Conservation (phyloP, 1,140 invertebrate genomes). For the Tachypleus tridentatus region DNA sequence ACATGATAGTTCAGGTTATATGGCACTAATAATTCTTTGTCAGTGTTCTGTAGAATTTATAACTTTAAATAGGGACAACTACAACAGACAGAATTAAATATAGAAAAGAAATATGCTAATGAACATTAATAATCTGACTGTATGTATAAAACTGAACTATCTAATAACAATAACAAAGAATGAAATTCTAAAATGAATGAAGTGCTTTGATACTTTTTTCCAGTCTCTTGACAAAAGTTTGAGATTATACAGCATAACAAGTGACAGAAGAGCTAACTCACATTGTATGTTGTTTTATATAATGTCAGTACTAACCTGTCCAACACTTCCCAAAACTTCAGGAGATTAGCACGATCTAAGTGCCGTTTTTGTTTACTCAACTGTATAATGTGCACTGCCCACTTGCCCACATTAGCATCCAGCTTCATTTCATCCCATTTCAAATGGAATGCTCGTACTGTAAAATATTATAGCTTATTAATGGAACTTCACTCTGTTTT, state of each 20-base stretch:
- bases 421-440: slow-evolving; percentile 93
- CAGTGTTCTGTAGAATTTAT: too few relatives aligned
- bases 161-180: too few relatives aligned
- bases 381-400: slow-evolving; percentile 88
- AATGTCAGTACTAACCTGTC: slow-evolving; percentile 58
- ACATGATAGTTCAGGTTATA: too few relatives aligned
- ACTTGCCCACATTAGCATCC: slow-evolving; percentile 86
- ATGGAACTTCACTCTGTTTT: slow-evolving; percentile 7
- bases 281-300: slow-evolving; percentile 14
- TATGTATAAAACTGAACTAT: too few relatives aligned
- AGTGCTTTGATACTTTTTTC: too few relatives aligned
- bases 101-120: too few relatives aligned
- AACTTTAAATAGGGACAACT: too few relatives aligned
- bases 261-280: slow-evolving; percentile 4
- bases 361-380: slow-evolving; percentile 86
- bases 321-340: slow-evolving; percentile 93
- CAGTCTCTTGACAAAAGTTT: too few relatives aligned
- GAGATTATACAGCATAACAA: slow-evolving; percentile 10
- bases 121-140: too few relatives aligned
- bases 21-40: too few relatives aligned
- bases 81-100: too few relatives aligned
- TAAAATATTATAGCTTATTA: slow-evolving; percentile 8
- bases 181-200: too few relatives aligned
- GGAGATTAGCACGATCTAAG: slow-evolving; percentile 86
- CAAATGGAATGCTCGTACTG: slow-evolving; percentile 93